These are phyloP conservation scores for Chaetops frenatus DNA, from an alignment of 2,113 vertebrate genomes.

Conservation along the genomic window DNA sequence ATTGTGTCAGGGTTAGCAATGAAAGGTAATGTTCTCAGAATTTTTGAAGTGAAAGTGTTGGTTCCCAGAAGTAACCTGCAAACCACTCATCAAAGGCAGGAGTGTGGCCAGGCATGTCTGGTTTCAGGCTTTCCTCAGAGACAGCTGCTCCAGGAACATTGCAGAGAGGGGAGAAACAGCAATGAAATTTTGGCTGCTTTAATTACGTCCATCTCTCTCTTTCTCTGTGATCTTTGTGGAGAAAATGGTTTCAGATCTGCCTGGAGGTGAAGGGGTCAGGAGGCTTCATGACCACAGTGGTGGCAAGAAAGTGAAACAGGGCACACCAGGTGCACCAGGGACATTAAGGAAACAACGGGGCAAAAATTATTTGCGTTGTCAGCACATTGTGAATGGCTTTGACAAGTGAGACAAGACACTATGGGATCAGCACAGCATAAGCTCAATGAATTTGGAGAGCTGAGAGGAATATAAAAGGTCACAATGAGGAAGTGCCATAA, in stretches of 20 bases:
- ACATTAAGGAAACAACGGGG: not conserved
- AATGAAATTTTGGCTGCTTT: not conserved
- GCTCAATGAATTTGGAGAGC: not conserved
- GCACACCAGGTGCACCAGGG: fast-evolving
- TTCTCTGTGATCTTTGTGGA: not conserved
- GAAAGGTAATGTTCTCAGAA: not conserved
- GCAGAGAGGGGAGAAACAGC: not conserved
- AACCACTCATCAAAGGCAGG: not conserved
- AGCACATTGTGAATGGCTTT: not conserved
- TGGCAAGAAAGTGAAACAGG: too few relatives aligned
- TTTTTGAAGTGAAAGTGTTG: not conserved
- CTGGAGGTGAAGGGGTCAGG: fast-evolving
- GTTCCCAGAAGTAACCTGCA: not conserved
- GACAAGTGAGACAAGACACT: fast-evolving
- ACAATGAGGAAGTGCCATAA: not conserved
- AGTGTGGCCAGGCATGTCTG: fast-evolving
- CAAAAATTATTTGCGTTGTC: not conserved
- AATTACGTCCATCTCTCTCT: not conserved
- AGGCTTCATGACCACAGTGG: fast-evolving
- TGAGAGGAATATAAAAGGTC: not conserved
- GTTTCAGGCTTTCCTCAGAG: not conserved
- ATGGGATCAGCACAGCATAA: not conserved
- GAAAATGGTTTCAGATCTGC: not conserved
- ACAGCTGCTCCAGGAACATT: not conserved
- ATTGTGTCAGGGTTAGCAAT: not conserved